Evolutionary conservation across 2,888 invertebrate species (phyloP).

Genomic region (Rhodophaea formosa): DNA sequence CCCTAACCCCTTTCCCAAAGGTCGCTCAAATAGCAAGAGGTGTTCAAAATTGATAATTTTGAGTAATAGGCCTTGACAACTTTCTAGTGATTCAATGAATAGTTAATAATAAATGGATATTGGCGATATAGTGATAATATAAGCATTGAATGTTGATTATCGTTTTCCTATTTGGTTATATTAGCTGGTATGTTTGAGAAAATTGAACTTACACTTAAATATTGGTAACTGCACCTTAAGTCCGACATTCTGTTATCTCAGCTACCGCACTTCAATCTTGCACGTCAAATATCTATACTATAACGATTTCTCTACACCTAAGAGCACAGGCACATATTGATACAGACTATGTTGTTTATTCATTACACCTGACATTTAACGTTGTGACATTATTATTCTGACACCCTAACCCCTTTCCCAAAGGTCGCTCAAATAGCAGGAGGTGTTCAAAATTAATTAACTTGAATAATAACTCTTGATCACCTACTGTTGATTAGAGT

Average conservation of each 20-base stretch:
- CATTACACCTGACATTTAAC: conserved; percentile 18
- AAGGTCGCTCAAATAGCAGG: conserved; percentile 16
- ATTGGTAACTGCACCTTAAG: too few species aligned
- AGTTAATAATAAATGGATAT: not conserved
- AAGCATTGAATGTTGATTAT: too few species aligned
- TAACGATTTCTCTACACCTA: too few species aligned
- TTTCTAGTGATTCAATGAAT: not conserved
- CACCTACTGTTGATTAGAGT: not conserved
- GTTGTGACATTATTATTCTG: conserved; percentile 4
- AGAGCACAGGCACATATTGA: too few species aligned
- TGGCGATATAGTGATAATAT: not conserved
- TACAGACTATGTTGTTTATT: conserved; percentile 4
- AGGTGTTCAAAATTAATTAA: conserved; percentile 13
- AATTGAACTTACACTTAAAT: too few species aligned
- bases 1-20: conserved; percentile 16
- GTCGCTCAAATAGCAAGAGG: conserved; percentile 13
- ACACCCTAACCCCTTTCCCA: conserved; percentile 14
- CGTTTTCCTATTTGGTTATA: too few species aligned
- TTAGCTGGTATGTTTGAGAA: too few species aligned
- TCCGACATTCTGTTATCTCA: too few species aligned
- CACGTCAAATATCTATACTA: too few species aligned
- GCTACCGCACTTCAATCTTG: too few species aligned
- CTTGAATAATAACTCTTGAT: not conserved
- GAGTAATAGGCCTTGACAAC: not conserved
- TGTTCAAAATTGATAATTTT: conserved; percentile 15